Evolutionary conservation across 2,888 invertebrate genomes (phyloP), one percentile per base, ranked within the genome.

Genomic region (Listrodromus nycthemerus): DNA sequence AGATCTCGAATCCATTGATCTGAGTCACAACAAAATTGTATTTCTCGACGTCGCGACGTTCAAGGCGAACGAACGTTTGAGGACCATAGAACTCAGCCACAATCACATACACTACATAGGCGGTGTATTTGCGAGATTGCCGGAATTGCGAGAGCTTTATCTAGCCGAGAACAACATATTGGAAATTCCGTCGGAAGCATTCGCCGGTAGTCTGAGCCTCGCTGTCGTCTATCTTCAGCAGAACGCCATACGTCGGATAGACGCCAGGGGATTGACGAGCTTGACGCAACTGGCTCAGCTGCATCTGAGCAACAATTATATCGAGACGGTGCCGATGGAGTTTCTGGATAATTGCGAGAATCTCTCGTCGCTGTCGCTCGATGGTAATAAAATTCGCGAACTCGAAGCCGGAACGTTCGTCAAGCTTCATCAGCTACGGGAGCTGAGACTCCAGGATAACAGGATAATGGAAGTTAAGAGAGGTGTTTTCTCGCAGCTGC

Each of bases 101-200:
- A 98, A 98, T 93, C 98, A 98, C 92, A 95, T 98, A 65, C 98
- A 98, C 93, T 96, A 96, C 87, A 96, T 98, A 24, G 96, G 96
- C 85, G 97, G 97, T 0, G 96, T 98, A 0, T 98, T 98, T 93
- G 95, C 97, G 33, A 96, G 96, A 90, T 94, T 98, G 70, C 96
- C 96, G 0, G 96, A 97, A 86, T 94, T 98, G 48, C 95, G 96
- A 45, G 98, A 98, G 93, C 94, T 98, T 78, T 97, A 98, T 92
- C 94, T 98, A 21, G 96, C 97, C 0, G 98, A 98, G 93, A 98
- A 98, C 92, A 98, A 98, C 93, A 97, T 98, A 83, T 94, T 98
- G 41, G 97, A 97, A 92, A 95, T 98, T 88, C 96, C 97, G 0
- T 95, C 96, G 13, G 97, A 97, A 89, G 96, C 97, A 55, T 98